Evolutionary conservation across 2,888 invertebrate genomes (phyloP), one percentile per base, ranked within the genome.

Genomic region (Allophyes oxyacanthae): DNA sequence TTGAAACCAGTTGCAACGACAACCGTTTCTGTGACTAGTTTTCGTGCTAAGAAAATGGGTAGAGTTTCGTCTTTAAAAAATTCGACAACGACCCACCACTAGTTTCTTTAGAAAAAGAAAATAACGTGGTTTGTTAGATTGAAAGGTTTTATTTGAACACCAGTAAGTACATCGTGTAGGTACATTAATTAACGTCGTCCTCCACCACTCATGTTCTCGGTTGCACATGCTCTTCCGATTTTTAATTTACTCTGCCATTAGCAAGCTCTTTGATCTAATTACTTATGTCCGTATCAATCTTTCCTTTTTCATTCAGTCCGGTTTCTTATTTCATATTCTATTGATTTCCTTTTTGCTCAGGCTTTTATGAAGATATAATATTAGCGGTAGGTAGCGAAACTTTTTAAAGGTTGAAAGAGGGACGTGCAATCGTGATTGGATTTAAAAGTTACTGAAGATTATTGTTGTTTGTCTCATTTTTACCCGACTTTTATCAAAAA

Each of bases 131-230:
- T 56, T 45, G 51, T 69, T 49, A 63, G 10, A 63, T 45, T 41
- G 44, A 30, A 41, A 34, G 26, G 41, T 69, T 63, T 69, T 63
- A 56, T 69, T 56, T 63, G 28, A 36, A 56, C n/a, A 36, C 44
- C 44, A 32, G 64, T 33, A 68, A 32, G 64, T 33, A 68, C 42
- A 52, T 15, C 41, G 56, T 51, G 40, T 61, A 46, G 55, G 54
- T 59, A 65, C 71, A 60, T 68, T 65, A 52, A 60, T 70, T 53
- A 50, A 49, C 40, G 53, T 44, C 55, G 48, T 4, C 20, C 20
- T 2, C 20, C 20, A 20, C 43, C 53, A 53, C 71, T 71, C 65
- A 44, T 60, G 66, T 54, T 57, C 32, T 5, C 13, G 9, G 28
- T 6, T 55, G 57, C 55, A 56, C 37, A 38, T 48, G 45, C 8